phyloP scores from a whole-genome alignment of 1,140 invertebrate species.

The Sesamia nonagrioides region DNA sequence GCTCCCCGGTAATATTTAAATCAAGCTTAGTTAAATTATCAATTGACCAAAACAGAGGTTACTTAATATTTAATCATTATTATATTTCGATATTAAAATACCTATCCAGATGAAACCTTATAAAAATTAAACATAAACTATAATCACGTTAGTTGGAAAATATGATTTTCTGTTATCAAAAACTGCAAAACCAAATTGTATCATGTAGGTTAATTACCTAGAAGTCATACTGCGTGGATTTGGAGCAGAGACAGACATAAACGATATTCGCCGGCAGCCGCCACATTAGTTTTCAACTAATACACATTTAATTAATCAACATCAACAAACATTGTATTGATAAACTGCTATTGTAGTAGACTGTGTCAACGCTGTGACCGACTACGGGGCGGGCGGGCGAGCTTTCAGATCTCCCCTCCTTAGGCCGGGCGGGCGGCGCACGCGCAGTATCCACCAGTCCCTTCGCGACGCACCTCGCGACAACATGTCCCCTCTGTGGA shows the following conservation, averaged over 20 bases:
- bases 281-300: no score
- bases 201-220: neutral
- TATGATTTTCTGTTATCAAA: neutral
- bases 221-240: neutral
- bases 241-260: neutral
- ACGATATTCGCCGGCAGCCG: neutral
- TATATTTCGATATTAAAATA: no score
- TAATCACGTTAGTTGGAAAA: neutral
- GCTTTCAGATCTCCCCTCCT: conserved; percentile 73
- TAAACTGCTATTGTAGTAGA: neutral
- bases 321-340: conserved; percentile 1
- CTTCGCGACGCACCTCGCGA: conserved; percentile 76
- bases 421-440: conserved; percentile 70
- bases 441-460: conserved; percentile 68
- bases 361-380: conserved; percentile 15
- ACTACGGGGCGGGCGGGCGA: conserved; percentile 70
- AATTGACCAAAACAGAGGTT: no score
- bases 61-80: no score
- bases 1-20: no score
- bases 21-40: no score
- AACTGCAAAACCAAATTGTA: neutral
- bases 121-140: no score
- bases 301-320: neutral
- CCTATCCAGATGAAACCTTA: no score
- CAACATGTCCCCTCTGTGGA: conserved; percentile 83